Conservation (phyloP, 2,888 invertebrate species). For the Anaspis maculata region DNA sequence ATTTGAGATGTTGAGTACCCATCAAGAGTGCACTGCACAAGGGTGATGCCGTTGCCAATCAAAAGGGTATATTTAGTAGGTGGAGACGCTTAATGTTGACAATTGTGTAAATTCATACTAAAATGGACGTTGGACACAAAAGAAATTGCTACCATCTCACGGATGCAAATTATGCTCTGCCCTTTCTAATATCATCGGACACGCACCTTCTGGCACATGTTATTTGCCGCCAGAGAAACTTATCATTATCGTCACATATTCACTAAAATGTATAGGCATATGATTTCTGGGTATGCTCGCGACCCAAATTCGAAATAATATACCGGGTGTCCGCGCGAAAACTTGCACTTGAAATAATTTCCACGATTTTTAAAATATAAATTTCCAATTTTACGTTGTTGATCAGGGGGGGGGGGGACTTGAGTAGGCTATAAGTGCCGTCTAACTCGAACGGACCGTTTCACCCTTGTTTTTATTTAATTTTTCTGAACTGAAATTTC, state of each 20-base stretch:
- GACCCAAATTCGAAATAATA: slow-evolving; percentile 10
- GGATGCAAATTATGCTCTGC: slow-evolving; percentile 9
- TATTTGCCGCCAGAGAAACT: slow-evolving; percentile 10
- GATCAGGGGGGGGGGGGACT: no score
- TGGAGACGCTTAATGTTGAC: slow-evolving; percentile 22
- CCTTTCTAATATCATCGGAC: slow-evolving; percentile 9
- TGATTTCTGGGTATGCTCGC: slow-evolving; percentile 7
- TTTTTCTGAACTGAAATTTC: no score
- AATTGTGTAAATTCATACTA: slow-evolving; percentile 17
- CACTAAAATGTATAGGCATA: slow-evolving; percentile 6
- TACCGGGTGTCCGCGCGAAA: no score
- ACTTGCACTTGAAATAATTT: no score
- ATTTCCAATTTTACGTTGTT: no score
- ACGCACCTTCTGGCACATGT: slow-evolving; percentile 11
- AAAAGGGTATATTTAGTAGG: slow-evolving; percentile 26
- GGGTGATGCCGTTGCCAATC: slow-evolving; percentile 23
- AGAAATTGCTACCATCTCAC: no score
- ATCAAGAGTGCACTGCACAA: slow-evolving; percentile 17
- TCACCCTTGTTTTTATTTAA: no score
- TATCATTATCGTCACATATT: slow-evolving; percentile 9
- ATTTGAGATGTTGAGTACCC: slow-evolving; percentile 24
- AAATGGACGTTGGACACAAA: no score
- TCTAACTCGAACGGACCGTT: no score
- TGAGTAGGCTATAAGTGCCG: no score
- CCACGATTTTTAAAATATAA: no score